Base-by-base conservation (phyloP, 2,797 vertebrate species). In the Knipowitschia caucasica region DNA sequence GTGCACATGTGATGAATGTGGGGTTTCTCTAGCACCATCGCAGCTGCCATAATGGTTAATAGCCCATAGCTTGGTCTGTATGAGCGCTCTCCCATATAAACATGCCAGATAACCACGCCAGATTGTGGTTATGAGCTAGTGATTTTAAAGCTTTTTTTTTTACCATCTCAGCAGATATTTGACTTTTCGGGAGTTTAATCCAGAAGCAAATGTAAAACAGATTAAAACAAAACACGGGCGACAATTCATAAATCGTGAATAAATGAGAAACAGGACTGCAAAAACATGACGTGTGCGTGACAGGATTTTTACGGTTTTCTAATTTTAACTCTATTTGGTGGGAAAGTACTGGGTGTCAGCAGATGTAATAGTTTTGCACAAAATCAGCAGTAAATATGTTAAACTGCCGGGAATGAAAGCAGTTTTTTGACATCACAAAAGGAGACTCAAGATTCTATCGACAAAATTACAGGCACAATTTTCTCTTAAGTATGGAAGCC, bases 31-130 rank as follows among this genome's bases (percentile, higher is more conserved):
- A 64, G 71, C 40, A 53, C 49, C 60, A 67, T 50, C 70, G 51
- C 72, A 78, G 70, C 80, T 81, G 75, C 59, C 62, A 26, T 23
- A 58, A 30, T 76, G 65, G 59, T 78, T 78, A 71, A 75, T 65
- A 39, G 50, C 58, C 30, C 57, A 17, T 72, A 58, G 31, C 57
- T 65, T 62, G 50, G 38, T 20, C 39, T 59, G 35, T 51, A 71
- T 62, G 63, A 52, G 53, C 69, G 51, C 33, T 72, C 42, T 59
- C 54, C 14, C 52, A 21, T 36, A 53, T 36, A 61, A 45, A 56
- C 33, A 61, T 56, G 69, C 74, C 69, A 78, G 52, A 20, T 57
- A 56, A 63, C 67, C 61, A 59, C 62, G 67, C 65, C 56, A 69
- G 67, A 59, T 58, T 46, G 21, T 64, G 51, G 42, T 67, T 54